A percentile compares a stretch with the other conserved stretches of the same genome.
Conservation (phyloP, 2,888 invertebrate species). For the Petrolisthes manimaculis region DNA sequence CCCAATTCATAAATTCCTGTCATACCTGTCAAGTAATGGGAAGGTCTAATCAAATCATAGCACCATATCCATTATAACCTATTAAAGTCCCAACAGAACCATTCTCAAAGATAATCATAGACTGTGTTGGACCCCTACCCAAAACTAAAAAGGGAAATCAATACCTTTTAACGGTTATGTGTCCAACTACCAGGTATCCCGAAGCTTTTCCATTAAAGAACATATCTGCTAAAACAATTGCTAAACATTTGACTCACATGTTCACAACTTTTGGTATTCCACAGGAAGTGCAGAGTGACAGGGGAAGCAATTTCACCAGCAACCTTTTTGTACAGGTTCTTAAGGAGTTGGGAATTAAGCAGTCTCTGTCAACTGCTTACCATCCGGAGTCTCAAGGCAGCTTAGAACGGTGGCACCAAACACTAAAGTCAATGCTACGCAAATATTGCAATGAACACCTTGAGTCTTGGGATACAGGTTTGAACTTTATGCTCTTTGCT, state of each 20-base stretch:
- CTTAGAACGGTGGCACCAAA: constrained; percentile 15
- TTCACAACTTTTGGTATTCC: constrained; percentile 13
- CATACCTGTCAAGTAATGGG: constrained; percentile 5
- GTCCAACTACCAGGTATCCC: constrained; percentile 6
- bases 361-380: background rate
- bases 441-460: constrained; percentile 3
- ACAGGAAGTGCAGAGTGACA: background rate
- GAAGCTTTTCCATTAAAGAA: background rate
- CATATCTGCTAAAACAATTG: constrained; percentile 16
- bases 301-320: constrained; percentile 19
- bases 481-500: constrained; percentile 3
- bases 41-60: constrained; percentile 3
- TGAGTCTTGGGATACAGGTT: background rate
- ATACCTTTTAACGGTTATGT: constrained; percentile 3
- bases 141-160: constrained; percentile 7
- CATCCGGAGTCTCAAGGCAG: constrained; percentile 23
- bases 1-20: background rate
- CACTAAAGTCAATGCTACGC: constrained; percentile 1
- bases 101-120: constrained; percentile 12
- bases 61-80: constrained; percentile 2
- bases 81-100: constrained; percentile 7
- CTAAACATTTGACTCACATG: background rate
- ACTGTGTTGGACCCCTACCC: constrained; percentile 14
- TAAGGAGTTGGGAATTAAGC: background rate
- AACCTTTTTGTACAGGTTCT: constrained; percentile 3